These are phyloP conservation scores for Xylocopa sonorina DNA, from an alignment of 1,140 invertebrate species.

Conservation along the genomic window DNA sequence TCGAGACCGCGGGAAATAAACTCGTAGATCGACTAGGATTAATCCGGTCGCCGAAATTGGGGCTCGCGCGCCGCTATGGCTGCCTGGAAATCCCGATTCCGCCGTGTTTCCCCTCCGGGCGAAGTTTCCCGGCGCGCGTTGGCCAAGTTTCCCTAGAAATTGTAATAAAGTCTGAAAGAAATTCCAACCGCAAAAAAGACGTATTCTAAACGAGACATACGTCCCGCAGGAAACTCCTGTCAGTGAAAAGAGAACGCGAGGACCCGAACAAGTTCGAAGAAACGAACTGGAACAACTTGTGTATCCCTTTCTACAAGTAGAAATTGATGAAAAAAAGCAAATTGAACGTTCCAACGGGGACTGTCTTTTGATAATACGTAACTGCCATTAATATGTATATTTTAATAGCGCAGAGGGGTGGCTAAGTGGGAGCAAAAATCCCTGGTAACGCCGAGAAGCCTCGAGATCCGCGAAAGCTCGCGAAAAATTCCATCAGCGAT, in stretches of 20 bases:
- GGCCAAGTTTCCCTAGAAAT: too few species aligned
- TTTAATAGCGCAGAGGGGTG: too few species aligned
- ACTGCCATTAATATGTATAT: neutral
- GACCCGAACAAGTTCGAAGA: too few species aligned
- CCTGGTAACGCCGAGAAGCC: neutral
- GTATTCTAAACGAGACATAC: too few species aligned
- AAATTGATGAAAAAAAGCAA: neutral
- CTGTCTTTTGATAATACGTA: neutral
- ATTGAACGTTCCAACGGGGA: neutral
- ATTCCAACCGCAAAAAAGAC: too few species aligned
- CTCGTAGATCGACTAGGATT: slow-evolving; percentile 55
- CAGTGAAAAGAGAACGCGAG: too few species aligned
- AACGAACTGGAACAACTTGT: neutral
- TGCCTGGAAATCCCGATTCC: neutral
- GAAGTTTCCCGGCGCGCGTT: too few species aligned
- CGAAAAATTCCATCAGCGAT: slow-evolving; percentile 1
- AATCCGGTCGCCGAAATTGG: slow-evolving; percentile 38
- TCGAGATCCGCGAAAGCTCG: neutral
- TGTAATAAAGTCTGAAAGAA: too few species aligned
- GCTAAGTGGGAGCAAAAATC: too few species aligned
- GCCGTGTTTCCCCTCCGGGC: too few species aligned
- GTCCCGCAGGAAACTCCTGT: too few species aligned
- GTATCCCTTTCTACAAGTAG: neutral
- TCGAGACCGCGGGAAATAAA: slow-evolving; percentile 48
- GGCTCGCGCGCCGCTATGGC: slow-evolving; percentile 32